Conservation (phyloP, 2,113 vertebrate species). For the Channa maculata region DNA sequence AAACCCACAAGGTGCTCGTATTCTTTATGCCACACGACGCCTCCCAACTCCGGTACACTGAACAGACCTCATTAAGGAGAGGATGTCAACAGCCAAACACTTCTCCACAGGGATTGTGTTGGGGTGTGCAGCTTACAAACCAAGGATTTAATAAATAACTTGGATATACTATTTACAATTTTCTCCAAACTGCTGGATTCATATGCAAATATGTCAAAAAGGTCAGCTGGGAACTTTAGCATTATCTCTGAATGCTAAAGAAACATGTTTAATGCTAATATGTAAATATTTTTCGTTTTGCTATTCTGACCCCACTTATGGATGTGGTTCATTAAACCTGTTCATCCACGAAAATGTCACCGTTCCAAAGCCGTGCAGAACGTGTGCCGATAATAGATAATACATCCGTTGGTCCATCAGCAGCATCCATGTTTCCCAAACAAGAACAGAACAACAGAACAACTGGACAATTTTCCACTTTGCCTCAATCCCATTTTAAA, state of each 20-base stretch:
- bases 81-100: not conserved
- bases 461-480: too few species aligned
- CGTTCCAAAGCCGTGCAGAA: too few species aligned
- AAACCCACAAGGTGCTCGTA: not conserved
- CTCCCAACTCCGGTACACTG: not conserved
- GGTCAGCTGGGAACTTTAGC: not conserved
- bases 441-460: too few species aligned
- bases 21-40: too few species aligned
- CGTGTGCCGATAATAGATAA: too few species aligned
- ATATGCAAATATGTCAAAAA: not conserved
- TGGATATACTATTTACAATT: not conserved
- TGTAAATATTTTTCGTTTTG: too few species aligned
- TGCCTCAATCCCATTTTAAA: too few species aligned
- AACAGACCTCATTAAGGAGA: constrained; percentile 30
- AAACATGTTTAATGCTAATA: not conserved
- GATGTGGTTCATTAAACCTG: too few species aligned
- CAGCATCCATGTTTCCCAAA: too few species aligned
- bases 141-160: constrained; percentile 6
- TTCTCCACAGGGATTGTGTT: not conserved
- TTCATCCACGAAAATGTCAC: too few species aligned
- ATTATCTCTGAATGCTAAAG: not conserved
- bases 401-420: too few species aligned
- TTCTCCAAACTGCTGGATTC: constrained; percentile 1
- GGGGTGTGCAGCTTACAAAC: not conserved
- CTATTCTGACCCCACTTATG: too few species aligned